phyloP scores from a whole-genome alignment of 2,888 invertebrate genomes.

The Sarcophaga variegata region DNA sequence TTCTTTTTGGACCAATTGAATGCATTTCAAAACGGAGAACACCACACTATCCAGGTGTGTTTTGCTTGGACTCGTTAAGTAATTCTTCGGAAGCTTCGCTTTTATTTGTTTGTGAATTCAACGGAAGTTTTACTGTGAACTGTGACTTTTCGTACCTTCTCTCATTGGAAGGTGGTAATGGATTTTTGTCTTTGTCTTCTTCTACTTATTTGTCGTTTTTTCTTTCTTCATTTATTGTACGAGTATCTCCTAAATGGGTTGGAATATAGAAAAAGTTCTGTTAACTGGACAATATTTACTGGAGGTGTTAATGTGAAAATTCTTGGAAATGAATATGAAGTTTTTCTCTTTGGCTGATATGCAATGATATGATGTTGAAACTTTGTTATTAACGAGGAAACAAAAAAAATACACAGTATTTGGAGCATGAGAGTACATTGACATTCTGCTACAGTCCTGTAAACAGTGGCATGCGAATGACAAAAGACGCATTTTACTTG shows the following conservation, averaged over 20 bases:
- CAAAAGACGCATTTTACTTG: no score
- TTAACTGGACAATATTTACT: not conserved
- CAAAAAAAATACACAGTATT: not conserved
- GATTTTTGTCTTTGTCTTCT: slow-evolving; percentile 17
- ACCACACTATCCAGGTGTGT: not conserved
- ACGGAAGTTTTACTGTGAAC: slow-evolving; percentile 74
- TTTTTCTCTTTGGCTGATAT: not conserved
- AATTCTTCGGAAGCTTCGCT: slow-evolving; percentile 78
- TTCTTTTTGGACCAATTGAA: not conserved
- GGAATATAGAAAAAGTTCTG: not conserved
- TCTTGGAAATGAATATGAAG: slow-evolving; percentile 12
- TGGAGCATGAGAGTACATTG: not conserved
- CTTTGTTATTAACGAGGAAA: not conserved
- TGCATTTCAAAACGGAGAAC: not conserved
- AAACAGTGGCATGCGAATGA: not conserved
- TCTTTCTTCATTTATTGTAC: not conserved
- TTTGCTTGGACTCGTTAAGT: slow-evolving; percentile 29
- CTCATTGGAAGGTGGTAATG: slow-evolving; percentile 66
- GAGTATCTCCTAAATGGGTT: no score
- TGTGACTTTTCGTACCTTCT: slow-evolving; percentile 77
- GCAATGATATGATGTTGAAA: not conserved
- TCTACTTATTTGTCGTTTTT: not conserved
- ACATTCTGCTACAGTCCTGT: not conserved
- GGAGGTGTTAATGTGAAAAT: slow-evolving; percentile 29
- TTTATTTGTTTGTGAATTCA: slow-evolving; percentile 77